phyloP scores from a whole-genome alignment of 2,797 vertebrate species.

The Cyprinodon diabolis region DNA sequence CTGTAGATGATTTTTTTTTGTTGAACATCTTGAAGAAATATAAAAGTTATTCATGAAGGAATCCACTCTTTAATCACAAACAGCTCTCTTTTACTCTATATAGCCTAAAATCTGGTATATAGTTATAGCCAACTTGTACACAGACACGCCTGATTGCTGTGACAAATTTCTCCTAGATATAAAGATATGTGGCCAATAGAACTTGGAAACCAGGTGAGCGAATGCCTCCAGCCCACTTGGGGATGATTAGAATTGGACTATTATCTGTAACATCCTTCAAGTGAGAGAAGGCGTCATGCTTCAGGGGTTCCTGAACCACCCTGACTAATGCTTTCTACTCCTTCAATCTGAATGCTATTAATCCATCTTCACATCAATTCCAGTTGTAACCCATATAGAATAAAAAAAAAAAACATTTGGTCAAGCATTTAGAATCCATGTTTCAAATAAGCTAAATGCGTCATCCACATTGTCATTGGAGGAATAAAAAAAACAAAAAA shows the following conservation, averaged over 20 bases:
- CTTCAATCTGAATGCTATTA: conserved; percentile 28
- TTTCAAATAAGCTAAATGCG: neutral
- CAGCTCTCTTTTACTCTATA: conserved; percentile 15
- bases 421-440: too few relatives aligned
- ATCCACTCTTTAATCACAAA: conserved; percentile 21
- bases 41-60: conserved; percentile 5
- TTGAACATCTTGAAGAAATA: conserved; percentile 3
- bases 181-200: conserved; percentile 45
- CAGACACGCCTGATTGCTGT: conserved; percentile 40
- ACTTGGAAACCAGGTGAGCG: conserved; percentile 58
- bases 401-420: too few relatives aligned
- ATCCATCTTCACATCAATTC: conserved; percentile 31
- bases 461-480: conserved; percentile 34
- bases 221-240: conserved; percentile 41
- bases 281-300: conserved; percentile 51
- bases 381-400: neutral
- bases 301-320: conserved; percentile 36
- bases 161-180: conserved; percentile 57
- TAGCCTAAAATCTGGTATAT: conserved; percentile 26
- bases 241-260: conserved; percentile 53
- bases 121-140: conserved; percentile 28
- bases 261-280: conserved; percentile 61
- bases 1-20: neutral
- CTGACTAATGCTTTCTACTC: conserved; percentile 27
- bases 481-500: conserved; percentile 19